A percentile compares a stretch with the other conserved stretches of the same genome.
Conservation (phyloP, 2,888 invertebrate species). For the Serripes groenlandicus region DNA sequence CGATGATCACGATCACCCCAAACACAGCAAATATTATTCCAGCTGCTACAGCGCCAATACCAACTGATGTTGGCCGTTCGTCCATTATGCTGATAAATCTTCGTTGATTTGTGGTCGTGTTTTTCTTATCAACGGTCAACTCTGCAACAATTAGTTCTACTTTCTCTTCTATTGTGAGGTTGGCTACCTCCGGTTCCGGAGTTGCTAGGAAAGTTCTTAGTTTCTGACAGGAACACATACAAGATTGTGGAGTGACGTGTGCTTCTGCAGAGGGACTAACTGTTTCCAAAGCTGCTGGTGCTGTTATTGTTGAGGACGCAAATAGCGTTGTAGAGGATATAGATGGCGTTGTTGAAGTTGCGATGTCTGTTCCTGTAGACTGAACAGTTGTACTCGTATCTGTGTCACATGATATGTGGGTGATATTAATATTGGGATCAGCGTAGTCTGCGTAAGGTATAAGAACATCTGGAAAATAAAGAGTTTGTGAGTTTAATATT, state of each 20-base stretch:
- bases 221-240: conserved; percentile 34
- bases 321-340: not conserved
- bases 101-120: conserved; percentile 30
- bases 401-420: not conserved
- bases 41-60: conserved; percentile 51
- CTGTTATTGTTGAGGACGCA: not conserved
- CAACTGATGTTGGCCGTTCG: conserved; percentile 29
- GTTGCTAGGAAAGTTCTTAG: conserved; percentile 40
- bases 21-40: conserved; percentile 42
- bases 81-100: conserved; percentile 50
- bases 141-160: conserved; percentile 44
- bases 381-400: not conserved
- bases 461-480: not conserved
- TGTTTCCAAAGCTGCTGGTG: not conserved
- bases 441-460: not conserved
- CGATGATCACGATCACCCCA: conserved; percentile 44
- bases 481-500: not conserved
- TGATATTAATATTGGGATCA: not conserved
- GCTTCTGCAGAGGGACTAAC: not conserved
- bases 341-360: not conserved
- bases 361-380: not conserved
- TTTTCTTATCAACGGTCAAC: conserved; percentile 52
- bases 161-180: conserved; percentile 54
- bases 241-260: conserved; percentile 5
- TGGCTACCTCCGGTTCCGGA: conserved; percentile 34